phyloP scores from a whole-genome alignment of 2,888 invertebrate genomes.

The Nephrotoma flavescens region DNA sequence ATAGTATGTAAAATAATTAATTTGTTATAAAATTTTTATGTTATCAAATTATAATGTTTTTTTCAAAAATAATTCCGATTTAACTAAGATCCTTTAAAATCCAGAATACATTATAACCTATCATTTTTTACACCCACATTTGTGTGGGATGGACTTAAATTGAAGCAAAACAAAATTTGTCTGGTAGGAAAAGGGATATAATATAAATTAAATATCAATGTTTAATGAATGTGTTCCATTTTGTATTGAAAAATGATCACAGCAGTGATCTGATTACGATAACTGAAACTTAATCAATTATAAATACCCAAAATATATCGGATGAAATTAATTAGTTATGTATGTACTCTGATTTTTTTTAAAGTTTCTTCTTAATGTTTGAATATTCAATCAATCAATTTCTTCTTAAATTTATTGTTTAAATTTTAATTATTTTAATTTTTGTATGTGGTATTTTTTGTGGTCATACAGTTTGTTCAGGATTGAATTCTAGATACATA shows the following conservation, averaged over 20 bases:
- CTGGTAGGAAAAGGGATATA: background rate
- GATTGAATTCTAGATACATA: background rate
- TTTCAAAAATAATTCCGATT: too few relatives aligned
- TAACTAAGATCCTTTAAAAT: too few relatives aligned
- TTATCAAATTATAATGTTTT: too few relatives aligned
- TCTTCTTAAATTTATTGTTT: background rate
- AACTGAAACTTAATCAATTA: background rate
- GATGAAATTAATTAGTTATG: background rate
- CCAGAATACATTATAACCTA: too few relatives aligned
- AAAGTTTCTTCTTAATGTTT: background rate
- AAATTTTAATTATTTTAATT: background rate
- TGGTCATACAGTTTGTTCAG: background rate
- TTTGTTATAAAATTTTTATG: too few relatives aligned
- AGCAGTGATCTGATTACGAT: background rate
- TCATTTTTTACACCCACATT: too few relatives aligned
- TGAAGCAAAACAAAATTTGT: too few relatives aligned
- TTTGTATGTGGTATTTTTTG: background rate
- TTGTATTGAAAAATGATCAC: background rate
- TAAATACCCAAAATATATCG: background rate
- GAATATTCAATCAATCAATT: background rate
- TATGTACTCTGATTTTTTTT: background rate
- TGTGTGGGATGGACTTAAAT: too few relatives aligned
- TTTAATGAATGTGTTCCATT: background rate
- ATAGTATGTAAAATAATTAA: too few relatives aligned
- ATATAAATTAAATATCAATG: background rate